Evolutionary conservation across 2,113 vertebrate species (phyloP).

Genomic region (Suncus etruscus): DNA sequence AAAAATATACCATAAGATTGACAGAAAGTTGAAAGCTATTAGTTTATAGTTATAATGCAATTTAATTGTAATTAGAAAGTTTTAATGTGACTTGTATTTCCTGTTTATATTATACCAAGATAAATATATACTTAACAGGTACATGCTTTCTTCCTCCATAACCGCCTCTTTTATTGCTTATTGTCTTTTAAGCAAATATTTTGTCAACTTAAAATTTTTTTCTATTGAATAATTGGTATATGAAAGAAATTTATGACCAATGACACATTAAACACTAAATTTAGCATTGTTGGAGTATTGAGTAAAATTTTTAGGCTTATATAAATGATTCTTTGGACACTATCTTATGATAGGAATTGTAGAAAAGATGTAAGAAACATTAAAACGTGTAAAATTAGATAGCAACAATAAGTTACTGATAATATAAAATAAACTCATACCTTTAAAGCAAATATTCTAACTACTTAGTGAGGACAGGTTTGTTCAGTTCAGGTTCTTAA

Average conservation of each 20-base stretch:
- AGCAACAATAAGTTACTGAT: neutral
- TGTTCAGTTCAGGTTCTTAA: slow-evolving; percentile 13
- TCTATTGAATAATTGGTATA: neutral
- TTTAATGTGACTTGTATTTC: neutral
- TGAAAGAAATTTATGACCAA: neutral
- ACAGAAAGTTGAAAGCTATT: neutral
- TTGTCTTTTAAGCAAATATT: neutral
- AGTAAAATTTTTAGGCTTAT: neutral
- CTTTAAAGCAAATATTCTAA: neutral
- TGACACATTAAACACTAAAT: slow-evolving; percentile 17
- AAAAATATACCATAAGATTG: neutral
- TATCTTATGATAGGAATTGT: neutral
- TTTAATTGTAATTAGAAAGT: neutral
- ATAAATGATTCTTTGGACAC: neutral
- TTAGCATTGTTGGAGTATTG: neutral
- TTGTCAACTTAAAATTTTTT: slow-evolving; percentile 34
- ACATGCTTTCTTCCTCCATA: neutral
- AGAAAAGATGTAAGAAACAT: slow-evolving; percentile 1
- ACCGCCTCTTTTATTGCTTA: slow-evolving; percentile 34
- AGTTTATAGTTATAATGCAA: slow-evolving; percentile 24
- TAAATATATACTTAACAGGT: neutral
- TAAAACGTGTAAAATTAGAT: neutral
- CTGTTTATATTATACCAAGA: neutral
- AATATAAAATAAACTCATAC: neutral
- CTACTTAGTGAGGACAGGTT: neutral